Conservation (phyloP, 1,140 invertebrate species). For the Polyergus mexicanus region DNA sequence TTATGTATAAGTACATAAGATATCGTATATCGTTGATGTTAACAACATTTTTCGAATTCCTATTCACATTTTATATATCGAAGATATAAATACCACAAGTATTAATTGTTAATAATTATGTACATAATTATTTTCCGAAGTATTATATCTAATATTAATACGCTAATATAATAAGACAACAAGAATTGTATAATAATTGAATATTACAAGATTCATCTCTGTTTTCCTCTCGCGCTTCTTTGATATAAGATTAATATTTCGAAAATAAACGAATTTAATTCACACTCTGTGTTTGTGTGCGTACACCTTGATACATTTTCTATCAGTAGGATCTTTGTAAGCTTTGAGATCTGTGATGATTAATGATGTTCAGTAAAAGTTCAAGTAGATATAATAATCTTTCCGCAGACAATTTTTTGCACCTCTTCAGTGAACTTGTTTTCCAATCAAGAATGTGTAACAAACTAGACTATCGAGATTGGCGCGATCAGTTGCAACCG, state of each 20-base stretch:
- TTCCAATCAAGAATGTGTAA: neutral
- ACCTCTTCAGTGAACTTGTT: neutral
- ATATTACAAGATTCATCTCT: no score
- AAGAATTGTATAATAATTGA: neutral
- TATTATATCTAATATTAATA: neutral
- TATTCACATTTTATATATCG: neutral
- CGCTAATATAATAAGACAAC: neutral
- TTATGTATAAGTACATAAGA: no score
- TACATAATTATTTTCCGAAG: neutral
- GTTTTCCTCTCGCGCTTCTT: neutral
- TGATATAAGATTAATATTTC: neutral
- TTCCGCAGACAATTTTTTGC: slow-evolving; percentile 6
- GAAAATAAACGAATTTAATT: neutral
- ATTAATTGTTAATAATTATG: neutral
- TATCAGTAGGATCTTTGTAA: neutral
- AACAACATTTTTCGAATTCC: neutral
- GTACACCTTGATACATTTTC: slow-evolving; percentile 12
- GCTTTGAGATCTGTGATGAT: neutral
- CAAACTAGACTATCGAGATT: slow-evolving; percentile 70
- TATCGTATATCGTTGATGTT: neutral
- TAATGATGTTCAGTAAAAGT: neutral
- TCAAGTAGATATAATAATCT: neutral
- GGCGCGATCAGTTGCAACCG: slow-evolving; percentile 65
- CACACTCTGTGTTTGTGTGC: neutral
- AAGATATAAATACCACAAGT: neutral